Conservation (phyloP, 2,797 vertebrate species). For the Xyrichtys novacula region DNA sequence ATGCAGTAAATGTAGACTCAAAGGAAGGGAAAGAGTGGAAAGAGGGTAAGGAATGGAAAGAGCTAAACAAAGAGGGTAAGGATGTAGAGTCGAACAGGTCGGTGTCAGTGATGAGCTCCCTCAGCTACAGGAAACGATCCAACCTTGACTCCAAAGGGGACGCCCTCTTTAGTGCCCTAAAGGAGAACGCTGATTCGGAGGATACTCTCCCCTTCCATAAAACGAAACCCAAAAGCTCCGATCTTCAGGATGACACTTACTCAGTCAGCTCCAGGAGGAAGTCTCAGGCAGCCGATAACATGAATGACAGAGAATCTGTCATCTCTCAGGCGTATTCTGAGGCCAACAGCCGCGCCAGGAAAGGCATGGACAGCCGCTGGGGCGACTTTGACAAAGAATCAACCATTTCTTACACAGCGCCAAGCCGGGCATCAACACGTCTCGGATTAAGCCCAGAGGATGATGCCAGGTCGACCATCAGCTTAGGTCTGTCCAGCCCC, state of each 20-base stretch:
- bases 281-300: conserved; percentile 70
- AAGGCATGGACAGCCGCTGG: conserved; percentile 89
- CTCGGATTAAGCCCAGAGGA: conserved; percentile 80
- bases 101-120: conserved; percentile 90
- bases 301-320: conserved; percentile 79
- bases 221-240: conserved; percentile 70
- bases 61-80: conserved; percentile 83
- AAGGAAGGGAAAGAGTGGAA: conserved; percentile 83
- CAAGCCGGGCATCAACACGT: conserved; percentile 82
- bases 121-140: conserved; percentile 93
- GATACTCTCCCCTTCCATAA: conserved; percentile 81
- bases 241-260: conserved; percentile 71
- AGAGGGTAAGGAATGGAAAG: conserved; percentile 85
- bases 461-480: conserved; percentile 81
- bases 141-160: conserved; percentile 88
- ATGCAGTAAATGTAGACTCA: conserved; percentile 79
- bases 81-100: conserved; percentile 87
- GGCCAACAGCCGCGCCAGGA: conserved; percentile 81
- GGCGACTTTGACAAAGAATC: conserved; percentile 88
- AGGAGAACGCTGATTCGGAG: conserved; percentile 86
- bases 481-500: conserved; percentile 81
- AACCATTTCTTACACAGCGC: conserved; percentile 75
- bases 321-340: conserved; percentile 88
- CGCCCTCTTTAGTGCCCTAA: conserved; percentile 87
- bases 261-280: conserved; percentile 79